Evolutionary conservation across 2,888 invertebrate genomes (phyloP), one percentile per base, ranked within the genome.

Genomic region (Physocephala rufipes): DNA sequence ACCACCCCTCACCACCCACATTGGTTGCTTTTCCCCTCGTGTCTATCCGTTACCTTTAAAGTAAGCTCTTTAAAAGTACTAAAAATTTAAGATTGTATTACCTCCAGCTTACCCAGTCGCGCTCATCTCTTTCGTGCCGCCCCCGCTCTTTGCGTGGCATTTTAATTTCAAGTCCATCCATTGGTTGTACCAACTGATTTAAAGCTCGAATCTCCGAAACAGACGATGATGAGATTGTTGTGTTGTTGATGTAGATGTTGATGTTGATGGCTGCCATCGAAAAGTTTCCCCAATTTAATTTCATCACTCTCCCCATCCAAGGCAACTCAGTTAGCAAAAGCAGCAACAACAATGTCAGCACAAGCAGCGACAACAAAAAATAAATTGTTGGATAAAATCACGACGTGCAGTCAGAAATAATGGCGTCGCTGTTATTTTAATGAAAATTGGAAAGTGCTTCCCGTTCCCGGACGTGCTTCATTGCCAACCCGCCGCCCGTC

Each of bases 201-300:
- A 7, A 45, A 47, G 30, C 55, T 58, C 43, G 49, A 64, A 43
- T 30, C 58, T 58, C 47, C 43, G 24, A 30, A 49, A 47, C 45
- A 64, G 55, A 47, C 67, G 67, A 67, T n/a, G n/a, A n/a, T 43
- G 58, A 55, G 24, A 24, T 21, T 64, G 70, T 71, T 62, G 71
- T 75, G 59, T 49, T 68, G 61, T 43, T 61, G 47, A 66, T 74
- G 77, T 76, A 73, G 75, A 73, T 74, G 78, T 71, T 78, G 76
- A 76, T 70, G 72, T 68, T 81, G 80, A 81, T 82, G 82, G 79
- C 81, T 76, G 83, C 83, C 80, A 80, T 80, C 77, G 76, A 73
- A 74, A 82, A 82, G 78, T 82, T 83, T 82, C 81, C 81, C 82
- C 82, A 82, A 82, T 82, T 83, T 83, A 81, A 83, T 82, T 82